Evolutionary conservation across 1,140 invertebrate genomes (phyloP).

Genomic region (Drosophila micromelanica): DNA sequence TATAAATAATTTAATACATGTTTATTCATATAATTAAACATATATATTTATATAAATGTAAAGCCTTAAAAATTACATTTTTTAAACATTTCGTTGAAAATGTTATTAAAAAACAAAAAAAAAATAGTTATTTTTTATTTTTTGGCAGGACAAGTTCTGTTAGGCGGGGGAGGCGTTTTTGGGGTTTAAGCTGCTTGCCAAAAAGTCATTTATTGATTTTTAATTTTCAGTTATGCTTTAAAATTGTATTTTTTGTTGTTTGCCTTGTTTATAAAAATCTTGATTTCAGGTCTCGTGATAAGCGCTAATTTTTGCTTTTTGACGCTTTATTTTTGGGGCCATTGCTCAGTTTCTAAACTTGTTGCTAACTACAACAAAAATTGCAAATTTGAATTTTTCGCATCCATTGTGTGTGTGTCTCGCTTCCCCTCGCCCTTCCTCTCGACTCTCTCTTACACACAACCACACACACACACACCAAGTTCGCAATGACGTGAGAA

Average conservation of each 20-base stretch:
- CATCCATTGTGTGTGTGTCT: slow-evolving; percentile 15
- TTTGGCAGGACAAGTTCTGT: no score
- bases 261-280: neutral
- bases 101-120: no score
- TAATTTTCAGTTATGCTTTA: neutral
- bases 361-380: slow-evolving; percentile 29
- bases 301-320: slow-evolving; percentile 15
- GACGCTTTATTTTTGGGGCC: slow-evolving; percentile 9
- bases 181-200: neutral
- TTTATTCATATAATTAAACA: no score
- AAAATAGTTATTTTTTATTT: no score
- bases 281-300: slow-evolving; percentile 28
- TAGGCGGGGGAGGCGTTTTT: no score
- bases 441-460: neutral
- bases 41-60: no score
- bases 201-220: neutral
- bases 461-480: no score
- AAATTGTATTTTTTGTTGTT: neutral
- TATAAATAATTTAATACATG: no score
- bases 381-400: slow-evolving; percentile 36
- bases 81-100: no score
- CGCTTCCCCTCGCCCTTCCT: neutral
- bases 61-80: no score
- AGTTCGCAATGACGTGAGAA: slow-evolving; percentile 35
- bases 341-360: slow-evolving; percentile 21